Base-by-base conservation (phyloP, 2,797 vertebrate genomes). In the Phataginus tetradactyla region DNA sequence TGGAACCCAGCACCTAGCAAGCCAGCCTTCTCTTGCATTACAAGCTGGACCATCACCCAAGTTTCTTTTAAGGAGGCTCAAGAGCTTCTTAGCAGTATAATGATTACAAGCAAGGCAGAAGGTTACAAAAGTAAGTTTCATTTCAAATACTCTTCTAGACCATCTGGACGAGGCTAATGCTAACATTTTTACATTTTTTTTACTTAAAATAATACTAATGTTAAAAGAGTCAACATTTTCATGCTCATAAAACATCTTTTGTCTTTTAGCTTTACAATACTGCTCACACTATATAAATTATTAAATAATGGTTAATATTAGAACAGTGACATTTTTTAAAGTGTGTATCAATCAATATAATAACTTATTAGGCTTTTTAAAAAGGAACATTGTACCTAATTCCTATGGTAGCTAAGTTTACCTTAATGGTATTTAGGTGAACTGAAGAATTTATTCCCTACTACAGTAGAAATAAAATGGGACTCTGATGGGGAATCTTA, bases 241-340 rank as follows among this genome's bases (percentile, higher is more conserved):
- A 57, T 39, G 49, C 10, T 57, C 57, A 86, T 86, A 78, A 72
- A 79, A 49, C 23, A 86, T 20, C 10, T 84, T 77, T 83, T 69
- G 63, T 71, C 72, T 94, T 85, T 94, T 80, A 87, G 45, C 88
- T 84, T 85, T 75, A 92, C 6, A 42, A 37, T 45, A 89, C 42
- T 92, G 42, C 68, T 87, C 39, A 74, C 12, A 21, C 59, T 92
- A 72, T 10, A 29, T 72, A 81, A 80, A 57, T 68, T 84, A 84
- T 87, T 74, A 81, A 74, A n/a, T 66, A 80, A 91, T 74, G 14
- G 39, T 74, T 86, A 80, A 66, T 66, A 74, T 20, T 57, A 39
- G 80, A 79, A 91, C 27, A 86, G 45, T 90, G 63, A 84, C 37
- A 66, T 55, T 64, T 93, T 59, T 53, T 7, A 80, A 93, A 63